Evolutionary conservation across 2,113 vertebrate species (phyloP).

Genomic region (Nycticebus coucang): DNA sequence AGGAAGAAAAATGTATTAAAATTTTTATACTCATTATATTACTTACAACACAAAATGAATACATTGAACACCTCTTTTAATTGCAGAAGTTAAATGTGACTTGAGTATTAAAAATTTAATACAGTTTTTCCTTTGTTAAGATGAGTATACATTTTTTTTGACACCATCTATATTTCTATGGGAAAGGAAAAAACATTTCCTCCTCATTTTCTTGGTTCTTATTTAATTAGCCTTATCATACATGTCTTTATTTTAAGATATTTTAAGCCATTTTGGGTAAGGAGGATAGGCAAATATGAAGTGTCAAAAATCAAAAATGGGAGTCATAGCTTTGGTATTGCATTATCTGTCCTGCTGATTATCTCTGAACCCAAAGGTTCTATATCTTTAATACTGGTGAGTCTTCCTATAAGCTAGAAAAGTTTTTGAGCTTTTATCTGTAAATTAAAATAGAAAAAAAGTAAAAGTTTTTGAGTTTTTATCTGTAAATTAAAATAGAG

Average conservation of each 20-base stretch:
- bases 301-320: background rate
- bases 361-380: background rate
- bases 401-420: background rate
- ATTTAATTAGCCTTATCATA: background rate
- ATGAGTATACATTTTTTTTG: too few species aligned
- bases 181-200: background rate
- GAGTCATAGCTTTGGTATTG: background rate
- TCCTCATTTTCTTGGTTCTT: background rate
- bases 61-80: too few species aligned
- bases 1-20: too few species aligned
- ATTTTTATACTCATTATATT: too few species aligned
- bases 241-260: background rate
- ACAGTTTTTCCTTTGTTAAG: too few species aligned
- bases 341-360: background rate
- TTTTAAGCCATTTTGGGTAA: constrained; percentile 23
- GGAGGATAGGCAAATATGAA: background rate
- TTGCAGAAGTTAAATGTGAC: too few species aligned
- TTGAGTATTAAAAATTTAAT: too few species aligned
- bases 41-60: too few species aligned
- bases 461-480: constrained; percentile 43
- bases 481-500: constrained; percentile 27
- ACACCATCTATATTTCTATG: background rate
- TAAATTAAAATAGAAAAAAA: constrained; percentile 29
- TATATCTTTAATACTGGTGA: background rate
- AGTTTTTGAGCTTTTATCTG: constrained; percentile 35